A percentile compares a stretch with the other conserved stretches of the same genome.
Conservation (phyloP, 2,113 vertebrate genomes). For the Apaloderma vittatum region DNA sequence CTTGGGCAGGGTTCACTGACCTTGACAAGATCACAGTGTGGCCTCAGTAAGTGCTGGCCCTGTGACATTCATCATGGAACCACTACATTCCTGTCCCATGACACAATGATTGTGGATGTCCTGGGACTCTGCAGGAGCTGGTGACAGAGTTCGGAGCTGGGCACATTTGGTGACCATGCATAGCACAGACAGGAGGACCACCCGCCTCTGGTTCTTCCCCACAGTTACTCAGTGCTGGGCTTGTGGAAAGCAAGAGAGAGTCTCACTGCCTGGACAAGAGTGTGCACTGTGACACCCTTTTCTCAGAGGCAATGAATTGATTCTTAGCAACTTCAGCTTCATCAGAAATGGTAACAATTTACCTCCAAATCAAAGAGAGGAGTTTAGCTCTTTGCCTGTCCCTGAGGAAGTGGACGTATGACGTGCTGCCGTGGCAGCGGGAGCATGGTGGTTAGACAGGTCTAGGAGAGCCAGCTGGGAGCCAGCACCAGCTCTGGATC, state of each 20-base stretch:
- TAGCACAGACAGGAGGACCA: neutral
- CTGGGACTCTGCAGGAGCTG: neutral
- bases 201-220: rapidly evolving
- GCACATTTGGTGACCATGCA: neutral
- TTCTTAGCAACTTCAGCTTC: neutral
- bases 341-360: neutral
- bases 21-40: neutral
- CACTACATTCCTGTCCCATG: neutral
- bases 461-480: neutral
- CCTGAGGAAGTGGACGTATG: neutral
- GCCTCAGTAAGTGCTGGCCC: neutral
- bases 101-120: rapidly evolving
- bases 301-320: neutral
- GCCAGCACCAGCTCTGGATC: neutral
- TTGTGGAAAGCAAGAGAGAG: rapidly evolving
- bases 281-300: neutral
- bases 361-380: neutral
- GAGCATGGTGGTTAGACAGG: neutral
- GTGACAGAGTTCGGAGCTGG: neutral
- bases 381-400: neutral
- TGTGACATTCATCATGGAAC: neutral
- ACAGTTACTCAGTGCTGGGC: rapidly evolving
- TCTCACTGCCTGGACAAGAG: neutral
- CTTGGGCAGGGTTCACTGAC: neutral
- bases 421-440: neutral